These are phyloP conservation scores for Scaptomyza hsui DNA, from an alignment of 1,140 invertebrate species.

Conservation along the genomic window DNA sequence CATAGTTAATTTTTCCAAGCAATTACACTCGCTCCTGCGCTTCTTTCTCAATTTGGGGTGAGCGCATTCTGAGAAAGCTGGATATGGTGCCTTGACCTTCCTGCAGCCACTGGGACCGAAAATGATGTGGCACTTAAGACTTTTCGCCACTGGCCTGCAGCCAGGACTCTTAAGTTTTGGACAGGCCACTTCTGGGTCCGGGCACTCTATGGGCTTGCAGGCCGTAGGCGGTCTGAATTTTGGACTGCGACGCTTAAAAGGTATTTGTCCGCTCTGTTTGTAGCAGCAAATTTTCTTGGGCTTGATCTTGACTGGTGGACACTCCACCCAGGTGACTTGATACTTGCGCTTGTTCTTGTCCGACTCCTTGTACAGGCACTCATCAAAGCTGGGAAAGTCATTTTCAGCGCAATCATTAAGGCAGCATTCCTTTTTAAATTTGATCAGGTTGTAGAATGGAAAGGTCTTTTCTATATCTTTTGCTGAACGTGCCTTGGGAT, in stretches of 20 bases:
- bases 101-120: slow-evolving; percentile 4
- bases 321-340: slow-evolving; percentile 67
- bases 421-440: slow-evolving; percentile 31
- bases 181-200: neutral
- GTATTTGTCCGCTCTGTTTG: neutral
- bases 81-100: slow-evolving; percentile 42
- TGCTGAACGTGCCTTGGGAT: neutral
- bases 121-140: neutral
- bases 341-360: slow-evolving; percentile 60
- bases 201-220: slow-evolving; percentile 16
- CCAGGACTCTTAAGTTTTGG: slow-evolving; percentile 3
- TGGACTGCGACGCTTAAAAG: slow-evolving; percentile 28
- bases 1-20: neutral
- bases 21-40: slow-evolving; percentile 27
- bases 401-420: slow-evolving; percentile 1
- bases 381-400: slow-evolving; percentile 22
- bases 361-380: slow-evolving; percentile 33
- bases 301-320: slow-evolving; percentile 50
- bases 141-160: slow-evolving; percentile 5
- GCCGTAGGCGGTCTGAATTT: slow-evolving; percentile 8
- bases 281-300: slow-evolving; percentile 66
- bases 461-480: slow-evolving; percentile 10
- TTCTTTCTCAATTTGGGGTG: neutral
- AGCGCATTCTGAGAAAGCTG: slow-evolving; percentile 42
- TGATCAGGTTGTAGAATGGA: slow-evolving; percentile 39